Conservation (phyloP, 2,797 vertebrate genomes). For the Sparus aurata region DNA sequence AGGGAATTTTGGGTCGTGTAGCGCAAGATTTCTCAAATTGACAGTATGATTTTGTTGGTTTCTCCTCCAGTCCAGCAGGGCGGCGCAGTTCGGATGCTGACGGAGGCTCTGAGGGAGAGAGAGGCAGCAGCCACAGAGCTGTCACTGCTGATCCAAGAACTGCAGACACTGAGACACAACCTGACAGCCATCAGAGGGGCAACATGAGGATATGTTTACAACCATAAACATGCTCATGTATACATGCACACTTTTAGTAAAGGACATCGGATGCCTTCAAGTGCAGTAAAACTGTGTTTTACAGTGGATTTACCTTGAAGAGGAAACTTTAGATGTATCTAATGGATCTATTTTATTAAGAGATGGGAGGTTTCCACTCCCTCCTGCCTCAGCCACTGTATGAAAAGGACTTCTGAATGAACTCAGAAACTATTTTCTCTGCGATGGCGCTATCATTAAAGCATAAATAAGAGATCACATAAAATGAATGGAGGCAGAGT, state of each 20-base stretch:
- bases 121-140: slow-evolving; percentile 85
- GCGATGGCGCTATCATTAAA: not conserved
- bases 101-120: slow-evolving; percentile 82
- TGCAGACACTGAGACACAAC: slow-evolving; percentile 79
- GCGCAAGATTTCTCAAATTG: not conserved
- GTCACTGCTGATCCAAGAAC: slow-evolving; percentile 80
- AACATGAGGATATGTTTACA: slow-evolving; percentile 46
- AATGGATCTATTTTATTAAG: not conserved
- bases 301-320: not conserved
- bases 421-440: not conserved
- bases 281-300: slow-evolving; percentile 22
- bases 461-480: not conserved
- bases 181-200: slow-evolving; percentile 66
- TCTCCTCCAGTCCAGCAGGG: slow-evolving; percentile 89
- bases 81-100: slow-evolving; percentile 84
- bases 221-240: not conserved
- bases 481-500: not conserved
- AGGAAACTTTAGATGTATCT: not conserved
- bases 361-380: not conserved
- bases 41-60: not conserved
- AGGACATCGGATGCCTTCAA: not conserved
- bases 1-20: not conserved
- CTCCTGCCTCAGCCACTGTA: too few relatives aligned
- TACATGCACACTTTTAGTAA: not conserved
- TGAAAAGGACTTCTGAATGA: slow-evolving; percentile 4